Percentiles rank a stretch among this genome's conserved stretches.
These are phyloP conservation scores for Enteromius argenteus DNA, from an alignment of 2,797 vertebrate species.

Conservation along the genomic window DNA sequence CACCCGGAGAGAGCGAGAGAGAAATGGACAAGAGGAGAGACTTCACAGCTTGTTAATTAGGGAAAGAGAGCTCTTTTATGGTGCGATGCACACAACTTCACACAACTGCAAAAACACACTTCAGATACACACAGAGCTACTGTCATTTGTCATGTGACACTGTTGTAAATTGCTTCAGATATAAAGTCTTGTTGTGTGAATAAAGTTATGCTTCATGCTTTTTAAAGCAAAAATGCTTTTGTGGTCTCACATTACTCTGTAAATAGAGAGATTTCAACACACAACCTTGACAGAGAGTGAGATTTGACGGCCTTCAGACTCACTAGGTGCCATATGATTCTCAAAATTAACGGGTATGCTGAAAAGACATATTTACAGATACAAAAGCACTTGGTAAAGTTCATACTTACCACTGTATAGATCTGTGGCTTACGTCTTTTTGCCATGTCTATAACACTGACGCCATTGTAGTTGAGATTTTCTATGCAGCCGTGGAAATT, in stretches of 20 bases:
- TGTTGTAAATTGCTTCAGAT: neutral
- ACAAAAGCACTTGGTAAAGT: neutral
- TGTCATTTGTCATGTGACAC: conserved; percentile 6
- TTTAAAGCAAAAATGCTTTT: neutral
- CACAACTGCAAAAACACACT: conserved; percentile 5
- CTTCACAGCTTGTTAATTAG: conserved; percentile 47
- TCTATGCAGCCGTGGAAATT: conserved; percentile 69
- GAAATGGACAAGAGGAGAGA: conserved; percentile 13
- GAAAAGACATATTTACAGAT: neutral
- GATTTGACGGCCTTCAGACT: neutral
- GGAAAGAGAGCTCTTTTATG: conserved; percentile 35
- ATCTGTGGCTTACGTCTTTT: conserved; percentile 70
- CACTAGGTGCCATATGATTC: neutral
- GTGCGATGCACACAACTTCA: conserved; percentile 29
- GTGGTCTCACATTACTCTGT: neutral
- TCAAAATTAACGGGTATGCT: neutral
- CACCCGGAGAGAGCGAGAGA: conserved; percentile 2
- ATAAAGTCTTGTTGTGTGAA: neutral
- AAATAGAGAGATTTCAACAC: neutral
- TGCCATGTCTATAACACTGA: conserved; percentile 69
- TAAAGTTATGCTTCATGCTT: neutral
- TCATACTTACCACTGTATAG: conserved; percentile 62
- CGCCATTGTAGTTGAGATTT: conserved; percentile 69
- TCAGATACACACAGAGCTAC: neutral
- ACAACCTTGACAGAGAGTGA: neutral